These are phyloP conservation scores for Uromys caudimaculatus DNA, from an alignment of 2,797 vertebrate species.

Conservation along the genomic window DNA sequence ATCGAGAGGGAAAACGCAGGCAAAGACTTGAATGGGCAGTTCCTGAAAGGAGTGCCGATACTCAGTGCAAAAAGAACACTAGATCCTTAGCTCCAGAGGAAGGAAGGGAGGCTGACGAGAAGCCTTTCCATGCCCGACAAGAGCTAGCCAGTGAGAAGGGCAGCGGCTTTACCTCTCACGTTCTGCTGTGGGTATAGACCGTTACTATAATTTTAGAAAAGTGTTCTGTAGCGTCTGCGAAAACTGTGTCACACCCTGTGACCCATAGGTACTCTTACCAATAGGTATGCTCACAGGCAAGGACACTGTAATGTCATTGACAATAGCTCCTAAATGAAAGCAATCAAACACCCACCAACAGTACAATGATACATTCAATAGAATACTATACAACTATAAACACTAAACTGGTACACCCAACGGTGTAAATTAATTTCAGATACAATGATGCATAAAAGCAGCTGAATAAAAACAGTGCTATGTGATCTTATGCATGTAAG, in stretches of 20 bases:
- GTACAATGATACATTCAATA: neutral
- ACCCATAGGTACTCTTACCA: neutral
- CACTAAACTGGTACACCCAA: neutral
- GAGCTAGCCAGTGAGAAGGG: neutral
- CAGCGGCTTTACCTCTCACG: neutral
- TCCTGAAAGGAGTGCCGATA: neutral
- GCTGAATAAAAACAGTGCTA: neutral
- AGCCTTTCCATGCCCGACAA: neutral
- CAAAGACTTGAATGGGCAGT: neutral
- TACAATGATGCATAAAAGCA: neutral
- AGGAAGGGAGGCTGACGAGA: constrained; percentile 1
- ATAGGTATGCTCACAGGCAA: neutral
- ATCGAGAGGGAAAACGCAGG: constrained; percentile 16
- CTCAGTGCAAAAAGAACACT: neutral
- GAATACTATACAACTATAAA: neutral
- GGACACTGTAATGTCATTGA: neutral
- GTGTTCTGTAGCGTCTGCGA: neutral
- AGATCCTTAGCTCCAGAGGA: neutral
- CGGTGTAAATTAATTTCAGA: neutral
- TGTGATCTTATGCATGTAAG: neutral
- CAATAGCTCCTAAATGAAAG: neutral
- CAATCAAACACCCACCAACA: constrained; percentile 25
- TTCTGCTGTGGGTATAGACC: neutral
- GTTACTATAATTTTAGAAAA: neutral
- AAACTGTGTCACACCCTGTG: neutral